These are phyloP conservation scores for Siniperca scherzeri DNA, from an alignment of 2,797 vertebrate species.

Conservation along the genomic window DNA sequence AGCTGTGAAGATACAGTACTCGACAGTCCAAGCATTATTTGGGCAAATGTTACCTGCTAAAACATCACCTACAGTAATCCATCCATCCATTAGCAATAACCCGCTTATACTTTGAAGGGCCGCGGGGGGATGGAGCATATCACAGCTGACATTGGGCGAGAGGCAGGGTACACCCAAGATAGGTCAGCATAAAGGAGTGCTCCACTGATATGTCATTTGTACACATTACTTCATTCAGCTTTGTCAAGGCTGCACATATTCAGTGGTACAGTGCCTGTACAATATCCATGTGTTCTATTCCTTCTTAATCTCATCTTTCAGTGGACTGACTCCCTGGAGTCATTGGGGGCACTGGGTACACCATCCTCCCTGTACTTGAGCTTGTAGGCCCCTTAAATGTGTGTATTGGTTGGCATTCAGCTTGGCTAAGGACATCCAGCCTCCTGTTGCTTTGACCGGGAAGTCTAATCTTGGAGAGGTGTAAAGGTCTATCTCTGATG, in stretches of 20 bases:
- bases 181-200: neutral
- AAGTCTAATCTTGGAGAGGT: neutral
- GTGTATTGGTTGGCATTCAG: slow-evolving; percentile 14
- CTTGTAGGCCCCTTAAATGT: neutral
- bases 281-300: neutral
- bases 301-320: slow-evolving; percentile 13
- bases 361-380: neutral
- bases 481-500: slow-evolving; percentile 1
- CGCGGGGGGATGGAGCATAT: neutral
- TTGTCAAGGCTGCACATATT: slow-evolving; percentile 12
- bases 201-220: neutral
- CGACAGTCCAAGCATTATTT: neutral
- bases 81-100: neutral
- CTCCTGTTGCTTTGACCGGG: slow-evolving; percentile 3
- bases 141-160: neutral
- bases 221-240: neutral
- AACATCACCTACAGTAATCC: neutral
- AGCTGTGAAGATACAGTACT: neutral
- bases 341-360: neutral
- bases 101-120: neutral
- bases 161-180: neutral
- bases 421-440: slow-evolving; percentile 9
- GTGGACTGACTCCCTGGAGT: slow-evolving; percentile 11
- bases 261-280: neutral
- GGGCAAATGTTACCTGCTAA: neutral